Percentiles rank a stretch among this genome's conserved stretches.
These are phyloP conservation scores for Echeneis naucrates DNA, from an alignment of 2,797 vertebrate species.

Conservation along the genomic window DNA sequence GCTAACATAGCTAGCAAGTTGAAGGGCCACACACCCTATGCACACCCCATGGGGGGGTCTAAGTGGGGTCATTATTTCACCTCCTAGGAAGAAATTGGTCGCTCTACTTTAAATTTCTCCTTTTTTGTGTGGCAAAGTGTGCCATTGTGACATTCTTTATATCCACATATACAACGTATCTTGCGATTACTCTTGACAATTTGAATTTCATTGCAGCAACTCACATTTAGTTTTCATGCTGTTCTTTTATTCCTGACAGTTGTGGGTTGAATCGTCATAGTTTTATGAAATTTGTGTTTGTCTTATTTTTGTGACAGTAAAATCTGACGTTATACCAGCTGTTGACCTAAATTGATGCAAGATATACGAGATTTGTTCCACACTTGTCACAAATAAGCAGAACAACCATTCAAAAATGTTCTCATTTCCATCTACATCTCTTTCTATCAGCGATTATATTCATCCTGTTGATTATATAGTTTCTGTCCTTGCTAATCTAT, in stretches of 20 bases:
- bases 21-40: constrained; percentile 54
- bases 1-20: constrained; percentile 56
- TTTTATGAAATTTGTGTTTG: background rate
- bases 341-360: background rate
- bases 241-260: constrained; percentile 36
- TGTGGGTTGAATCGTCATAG: background rate
- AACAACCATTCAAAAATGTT: too few relatives aligned
- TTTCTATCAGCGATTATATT: too few relatives aligned
- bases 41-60: constrained; percentile 46
- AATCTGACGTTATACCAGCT: background rate
- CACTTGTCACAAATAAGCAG: background rate
- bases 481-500: background rate
- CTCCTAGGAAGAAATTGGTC: constrained; percentile 51
- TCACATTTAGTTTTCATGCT: constrained; percentile 17
- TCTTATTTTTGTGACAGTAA: background rate
- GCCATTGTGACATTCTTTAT: constrained; percentile 17
- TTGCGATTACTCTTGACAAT: constrained; percentile 36
- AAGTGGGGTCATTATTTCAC: constrained; percentile 68
- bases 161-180: constrained; percentile 41
- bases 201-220: constrained; percentile 41
- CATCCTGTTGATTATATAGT: too few relatives aligned
- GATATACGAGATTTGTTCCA: background rate
- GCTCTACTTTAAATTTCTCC: constrained; percentile 52
- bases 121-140: constrained; percentile 44
- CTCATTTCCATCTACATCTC: too few relatives aligned